Conservation (phyloP, 2,888 invertebrate genomes). For the Anaspis maculata region DNA sequence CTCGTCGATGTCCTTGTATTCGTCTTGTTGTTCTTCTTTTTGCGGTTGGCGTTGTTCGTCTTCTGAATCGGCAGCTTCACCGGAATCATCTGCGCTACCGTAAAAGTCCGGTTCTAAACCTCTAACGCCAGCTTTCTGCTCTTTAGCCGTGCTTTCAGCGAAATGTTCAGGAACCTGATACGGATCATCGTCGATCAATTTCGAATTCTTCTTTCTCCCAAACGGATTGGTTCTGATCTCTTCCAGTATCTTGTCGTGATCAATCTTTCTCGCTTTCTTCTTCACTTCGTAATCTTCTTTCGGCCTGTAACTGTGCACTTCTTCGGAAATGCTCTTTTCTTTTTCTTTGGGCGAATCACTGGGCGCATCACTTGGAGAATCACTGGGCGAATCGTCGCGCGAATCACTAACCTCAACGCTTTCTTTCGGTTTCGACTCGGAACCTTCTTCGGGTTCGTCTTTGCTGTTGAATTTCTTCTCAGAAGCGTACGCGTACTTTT, state of each 20-base stretch:
- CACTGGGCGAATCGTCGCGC: too few species aligned
- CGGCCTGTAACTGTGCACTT: too few species aligned
- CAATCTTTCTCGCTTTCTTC: too few species aligned
- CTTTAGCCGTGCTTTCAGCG: conserved; percentile 22
- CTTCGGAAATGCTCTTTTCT: conserved; percentile 2
- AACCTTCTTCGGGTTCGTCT: conserved; percentile 43
- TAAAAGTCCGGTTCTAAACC: conserved; percentile 21
- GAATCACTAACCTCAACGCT: background rate
- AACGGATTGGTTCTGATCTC: background rate
- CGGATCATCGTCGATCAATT: conserved; percentile 21
- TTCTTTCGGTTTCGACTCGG: conserved; percentile 31
- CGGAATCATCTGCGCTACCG: conserved; percentile 12
- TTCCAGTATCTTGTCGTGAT: too few species aligned
- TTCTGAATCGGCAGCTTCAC: conserved; percentile 1
- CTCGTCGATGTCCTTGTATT: conserved; percentile 46
- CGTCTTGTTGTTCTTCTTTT: background rate
- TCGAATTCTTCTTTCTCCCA: conserved; percentile 15
- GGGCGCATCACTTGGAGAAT: conserved; percentile 4
- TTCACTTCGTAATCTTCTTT: conserved; percentile 4
- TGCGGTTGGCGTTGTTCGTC: background rate
- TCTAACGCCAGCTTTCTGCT: conserved; percentile 13
- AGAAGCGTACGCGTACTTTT: conserved; percentile 59
- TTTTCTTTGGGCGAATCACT: conserved; percentile 8
- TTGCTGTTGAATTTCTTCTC: conserved; percentile 56
- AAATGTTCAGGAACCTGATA: conserved; percentile 31